Conservation (phyloP, 2,888 invertebrate species). For the Tiliacea citrago region DNA sequence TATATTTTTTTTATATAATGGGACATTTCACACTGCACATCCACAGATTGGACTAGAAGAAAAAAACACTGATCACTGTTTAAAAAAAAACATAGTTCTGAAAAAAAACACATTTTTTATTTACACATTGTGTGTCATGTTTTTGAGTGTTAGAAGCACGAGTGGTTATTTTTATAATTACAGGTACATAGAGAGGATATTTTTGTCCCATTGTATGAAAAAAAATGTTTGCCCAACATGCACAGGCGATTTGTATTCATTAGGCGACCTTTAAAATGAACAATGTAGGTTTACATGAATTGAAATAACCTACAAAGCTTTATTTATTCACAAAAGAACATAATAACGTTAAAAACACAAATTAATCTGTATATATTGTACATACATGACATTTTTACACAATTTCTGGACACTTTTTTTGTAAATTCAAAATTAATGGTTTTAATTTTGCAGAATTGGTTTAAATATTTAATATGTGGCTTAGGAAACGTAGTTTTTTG, state of each 20-base stretch:
- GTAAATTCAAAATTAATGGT: slow-evolving; percentile 45
- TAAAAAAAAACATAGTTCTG: slow-evolving; percentile 31
- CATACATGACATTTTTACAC: slow-evolving; percentile 46
- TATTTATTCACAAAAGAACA: slow-evolving; percentile 11
- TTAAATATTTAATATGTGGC: slow-evolving; percentile 49
- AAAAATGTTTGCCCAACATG: slow-evolving; percentile 66
- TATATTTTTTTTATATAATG: slow-evolving; percentile 80
- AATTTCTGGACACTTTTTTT: slow-evolving; percentile 21
- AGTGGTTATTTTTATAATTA: slow-evolving; percentile 53
- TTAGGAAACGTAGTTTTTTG: slow-evolving; percentile 35
- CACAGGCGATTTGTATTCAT: slow-evolving; percentile 42
- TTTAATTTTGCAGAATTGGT: slow-evolving; percentile 41
- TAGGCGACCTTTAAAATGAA: slow-evolving; percentile 30
- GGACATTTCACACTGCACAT: slow-evolving; percentile 74
- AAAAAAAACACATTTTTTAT: slow-evolving; percentile 55
- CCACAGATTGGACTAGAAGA: slow-evolving; percentile 53
- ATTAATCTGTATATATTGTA: slow-evolving; percentile 58
- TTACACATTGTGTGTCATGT: slow-evolving; percentile 51
- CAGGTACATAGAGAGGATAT: slow-evolving; percentile 62
- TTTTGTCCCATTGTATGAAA: slow-evolving; percentile 72
- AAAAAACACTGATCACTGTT: slow-evolving; percentile 55
- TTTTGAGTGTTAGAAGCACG: slow-evolving; percentile 55
- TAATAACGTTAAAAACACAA: slow-evolving; percentile 62
- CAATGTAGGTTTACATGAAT: slow-evolving; percentile 28
- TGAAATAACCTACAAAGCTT: slow-evolving; percentile 32